A percentile compares a stretch with the other conserved stretches of the same genome.
Conservation (phyloP, 2,888 invertebrate genomes). For the Drosophila falleni region DNA sequence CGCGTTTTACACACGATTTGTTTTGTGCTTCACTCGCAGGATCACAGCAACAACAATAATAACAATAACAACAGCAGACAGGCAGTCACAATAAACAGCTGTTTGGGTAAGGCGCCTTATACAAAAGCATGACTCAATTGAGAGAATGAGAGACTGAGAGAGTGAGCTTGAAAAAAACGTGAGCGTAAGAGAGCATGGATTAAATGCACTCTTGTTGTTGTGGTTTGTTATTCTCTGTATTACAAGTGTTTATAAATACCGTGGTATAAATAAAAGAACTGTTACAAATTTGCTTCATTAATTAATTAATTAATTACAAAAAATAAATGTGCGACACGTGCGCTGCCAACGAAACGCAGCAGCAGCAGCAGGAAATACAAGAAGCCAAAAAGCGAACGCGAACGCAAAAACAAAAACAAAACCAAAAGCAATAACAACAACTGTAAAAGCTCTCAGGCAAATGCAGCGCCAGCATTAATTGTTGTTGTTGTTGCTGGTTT, state of each 20-base stretch:
- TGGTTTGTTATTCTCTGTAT: constrained; percentile 11
- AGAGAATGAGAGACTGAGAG: background rate
- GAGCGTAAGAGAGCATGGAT: constrained; percentile 5
- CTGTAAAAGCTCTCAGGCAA: constrained; percentile 49
- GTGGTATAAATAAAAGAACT: no score
- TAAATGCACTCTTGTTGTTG: background rate
- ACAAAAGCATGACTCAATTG: constrained; percentile 23
- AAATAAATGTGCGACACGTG: constrained; percentile 59
- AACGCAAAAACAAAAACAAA: constrained; percentile 22
- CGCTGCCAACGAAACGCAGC: constrained; percentile 49
- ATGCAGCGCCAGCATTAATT: constrained; percentile 54
- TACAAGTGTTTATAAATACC: constrained; percentile 54
- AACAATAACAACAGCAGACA: constrained; percentile 25
- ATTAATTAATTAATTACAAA: constrained; percentile 24
- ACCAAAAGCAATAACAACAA: constrained; percentile 20
- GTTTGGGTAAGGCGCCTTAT: constrained; percentile 69
- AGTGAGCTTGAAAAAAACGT: constrained; percentile 1
- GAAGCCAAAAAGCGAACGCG: constrained; percentile 52
- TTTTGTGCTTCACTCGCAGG: constrained; percentile 35
- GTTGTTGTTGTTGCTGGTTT: constrained; percentile 27
- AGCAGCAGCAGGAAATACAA: constrained; percentile 73
- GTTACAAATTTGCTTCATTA: constrained; percentile 25
- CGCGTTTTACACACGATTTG: constrained; percentile 42
- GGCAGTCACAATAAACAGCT: constrained; percentile 68
- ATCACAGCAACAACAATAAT: constrained; percentile 37